Conservation (phyloP, 1,140 invertebrate species). For the Drosophila sulfurigaster region DNA sequence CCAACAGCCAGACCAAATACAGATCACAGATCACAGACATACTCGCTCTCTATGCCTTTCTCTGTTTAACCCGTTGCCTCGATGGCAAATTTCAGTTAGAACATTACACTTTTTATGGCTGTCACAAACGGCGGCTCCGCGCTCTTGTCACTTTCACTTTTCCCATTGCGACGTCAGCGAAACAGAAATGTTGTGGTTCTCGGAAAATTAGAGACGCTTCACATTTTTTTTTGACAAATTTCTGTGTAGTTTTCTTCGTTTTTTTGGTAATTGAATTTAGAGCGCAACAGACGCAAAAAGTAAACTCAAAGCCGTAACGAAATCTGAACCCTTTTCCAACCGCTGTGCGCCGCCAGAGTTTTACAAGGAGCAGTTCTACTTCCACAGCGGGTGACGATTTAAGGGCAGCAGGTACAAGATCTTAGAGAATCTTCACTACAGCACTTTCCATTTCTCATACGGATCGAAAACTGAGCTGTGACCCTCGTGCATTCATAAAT, state of each 20-base stretch:
- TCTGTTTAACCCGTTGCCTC: slow-evolving; percentile 57
- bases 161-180: slow-evolving; percentile 13
- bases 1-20: slow-evolving; percentile 13
- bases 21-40: slow-evolving; percentile 4
- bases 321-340: slow-evolving; percentile 50
- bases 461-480: slow-evolving; percentile 26
- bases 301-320: slow-evolving; percentile 20
- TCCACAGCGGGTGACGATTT: slow-evolving; percentile 60
- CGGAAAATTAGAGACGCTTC: slow-evolving; percentile 71
- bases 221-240: slow-evolving; percentile 58
- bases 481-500: slow-evolving; percentile 63
- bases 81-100: slow-evolving; percentile 51
- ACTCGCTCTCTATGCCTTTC: not conserved
- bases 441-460: slow-evolving; percentile 25
- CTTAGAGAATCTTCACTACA: not conserved
- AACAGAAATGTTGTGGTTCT: slow-evolving; percentile 41
- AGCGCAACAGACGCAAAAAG: slow-evolving; percentile 59
- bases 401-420: not conserved
- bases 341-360: slow-evolving; percentile 47
- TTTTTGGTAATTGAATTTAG: slow-evolving; percentile 71
- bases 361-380: slow-evolving; percentile 55
- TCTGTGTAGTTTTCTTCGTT: slow-evolving; percentile 24
- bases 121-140: slow-evolving; percentile 65
- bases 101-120: slow-evolving; percentile 79
- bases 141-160: slow-evolving; percentile 72